Base-by-base conservation (phyloP, 2,113 vertebrate genomes). In the Brachyhypopomus occidentalis region DNA sequence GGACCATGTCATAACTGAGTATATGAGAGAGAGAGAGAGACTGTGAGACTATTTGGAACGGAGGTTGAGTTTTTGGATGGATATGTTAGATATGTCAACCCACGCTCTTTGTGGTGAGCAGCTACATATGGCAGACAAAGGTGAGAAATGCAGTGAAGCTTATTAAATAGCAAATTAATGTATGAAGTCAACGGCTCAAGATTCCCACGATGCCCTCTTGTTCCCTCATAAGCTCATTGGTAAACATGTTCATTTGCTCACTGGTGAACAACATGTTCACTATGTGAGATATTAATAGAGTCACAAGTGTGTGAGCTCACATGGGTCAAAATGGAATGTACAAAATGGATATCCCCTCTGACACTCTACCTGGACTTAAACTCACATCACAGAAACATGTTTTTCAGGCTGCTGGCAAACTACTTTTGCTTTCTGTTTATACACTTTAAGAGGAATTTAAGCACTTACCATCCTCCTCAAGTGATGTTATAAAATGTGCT, bases 1-100 rank as follows among this genome's bases (percentile, higher is more conserved):
- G 98, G 20, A 99, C 98, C 98, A 99, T 99, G 92, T 99, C 98
- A 55, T 99, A 99, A 91, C 98, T 99, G 88, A 1, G 86, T 81
- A 71, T 83, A 4, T 67, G 55, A 12, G 45, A 70, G 22, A 84
- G 25, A 77, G 66, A 79, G 41, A 64, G 55, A 38, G 14, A 58
- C 72, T 64, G 34, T 64, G 58, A 77, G 58, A 77, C 41, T 45
- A 45, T 6, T 9, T 52, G 9, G 12, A 52, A 52, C 12, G 2
- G 45, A 52, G 12, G 45, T 52, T 52, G 12, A 52, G 45, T 1
- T 52, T 14, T 14, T 52, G 12, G 30, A 30, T 30, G 30, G 30
- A 30, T 30, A 30, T 30, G 30, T 30, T 30, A 30, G 30, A 30
- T 30, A 2, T 3, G 30, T 30, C 30, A 3, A 3, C 45, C 45